Conservation (phyloP, 2,113 vertebrate genomes). For the Monopterus albus region DNA sequence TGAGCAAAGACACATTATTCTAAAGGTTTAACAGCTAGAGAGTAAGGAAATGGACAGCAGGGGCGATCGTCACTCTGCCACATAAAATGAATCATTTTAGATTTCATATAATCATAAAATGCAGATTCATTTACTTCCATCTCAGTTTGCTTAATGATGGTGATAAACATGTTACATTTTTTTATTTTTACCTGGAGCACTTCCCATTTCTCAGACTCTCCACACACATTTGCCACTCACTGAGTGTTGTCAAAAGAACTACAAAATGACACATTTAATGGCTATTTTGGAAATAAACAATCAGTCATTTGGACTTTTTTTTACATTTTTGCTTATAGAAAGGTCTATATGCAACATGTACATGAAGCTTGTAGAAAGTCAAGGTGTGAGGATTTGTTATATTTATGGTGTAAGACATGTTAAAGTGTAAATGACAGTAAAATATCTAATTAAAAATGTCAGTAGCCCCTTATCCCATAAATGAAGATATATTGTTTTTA, state of each 20-base stretch:
- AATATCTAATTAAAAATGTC: constrained; percentile 79
- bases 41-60: constrained; percentile 55
- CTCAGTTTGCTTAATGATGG: constrained; percentile 26
- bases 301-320: constrained; percentile 20
- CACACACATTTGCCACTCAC: constrained; percentile 56
- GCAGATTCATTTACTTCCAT: constrained; percentile 25
- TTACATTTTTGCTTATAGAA: constrained; percentile 45
- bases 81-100: constrained; percentile 51
- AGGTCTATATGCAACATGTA: constrained; percentile 51
- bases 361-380: constrained; percentile 65
- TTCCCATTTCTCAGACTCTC: constrained; percentile 18
- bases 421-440: constrained; percentile 71
- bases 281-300: constrained; percentile 25
- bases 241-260: constrained; percentile 63
- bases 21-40: constrained; percentile 61
- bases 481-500: constrained; percentile 81
- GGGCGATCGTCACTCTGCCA: constrained; percentile 47
- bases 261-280: constrained; percentile 56
- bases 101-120: constrained; percentile 22
- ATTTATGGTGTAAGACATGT: constrained; percentile 57
- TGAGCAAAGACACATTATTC: constrained; percentile 64
- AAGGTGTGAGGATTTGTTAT: constrained; percentile 39
- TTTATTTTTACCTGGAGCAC: constrained; percentile 24
- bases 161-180: constrained; percentile 7
- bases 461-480: constrained; percentile 86